These are phyloP conservation scores for Olivierus martensii DNA, from an alignment of 1,140 invertebrate genomes.

Conservation along the genomic window DNA sequence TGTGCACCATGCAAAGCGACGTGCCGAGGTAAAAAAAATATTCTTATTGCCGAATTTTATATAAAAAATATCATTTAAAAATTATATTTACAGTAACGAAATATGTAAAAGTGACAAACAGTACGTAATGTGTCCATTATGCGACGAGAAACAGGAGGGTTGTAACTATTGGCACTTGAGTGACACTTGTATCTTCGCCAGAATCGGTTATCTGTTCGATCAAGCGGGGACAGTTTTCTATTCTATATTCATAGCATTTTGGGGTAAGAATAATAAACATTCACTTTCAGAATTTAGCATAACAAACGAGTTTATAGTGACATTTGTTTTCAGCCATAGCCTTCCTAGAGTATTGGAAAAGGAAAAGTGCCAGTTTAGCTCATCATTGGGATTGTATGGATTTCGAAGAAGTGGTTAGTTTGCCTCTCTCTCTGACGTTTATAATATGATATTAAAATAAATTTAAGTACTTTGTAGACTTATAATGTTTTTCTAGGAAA, in stretches of 20 bases:
- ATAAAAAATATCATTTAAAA: too few relatives aligned
- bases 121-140: conserved; percentile 60
- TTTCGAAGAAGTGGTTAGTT: conserved; percentile 48
- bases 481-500: too few relatives aligned
- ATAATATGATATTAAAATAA: too few relatives aligned
- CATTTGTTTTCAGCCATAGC: conserved; percentile 55
- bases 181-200: conserved; percentile 51
- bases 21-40: conserved; percentile 31
- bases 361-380: conserved; percentile 75
- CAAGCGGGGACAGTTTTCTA: conserved; percentile 62
- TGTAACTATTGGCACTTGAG: conserved; percentile 55
- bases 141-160: conserved; percentile 45
- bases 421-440: too few relatives aligned
- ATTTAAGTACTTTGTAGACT: too few relatives aligned
- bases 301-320: too few relatives aligned
- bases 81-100: conserved; percentile 26
- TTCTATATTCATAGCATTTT: conserved; percentile 58
- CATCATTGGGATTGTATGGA: conserved; percentile 83
- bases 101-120: conserved; percentile 28
- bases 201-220: conserved; percentile 56
- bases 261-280: conserved; percentile 42
- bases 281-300: neutral
- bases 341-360: conserved; percentile 94
- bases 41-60: neutral
- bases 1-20: conserved; percentile 41